Evolutionary conservation across 92 coral and sea anemone species (phyloP).

Genomic region (Phenganax subtilis): DNA sequence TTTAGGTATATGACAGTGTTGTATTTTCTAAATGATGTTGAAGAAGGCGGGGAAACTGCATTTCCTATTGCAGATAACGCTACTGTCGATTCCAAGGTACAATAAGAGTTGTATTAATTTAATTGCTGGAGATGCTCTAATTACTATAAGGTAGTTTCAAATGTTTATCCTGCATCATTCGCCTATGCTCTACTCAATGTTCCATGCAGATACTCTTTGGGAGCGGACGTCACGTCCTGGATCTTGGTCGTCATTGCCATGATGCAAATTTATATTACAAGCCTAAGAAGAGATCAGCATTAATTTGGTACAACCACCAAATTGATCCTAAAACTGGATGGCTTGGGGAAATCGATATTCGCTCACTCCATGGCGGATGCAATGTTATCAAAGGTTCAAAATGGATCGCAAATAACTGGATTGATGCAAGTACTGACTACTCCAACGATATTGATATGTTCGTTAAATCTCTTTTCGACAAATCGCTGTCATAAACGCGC

Average conservation of each 20-base stretch:
- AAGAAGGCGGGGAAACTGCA: slow-evolving; percentile 96
- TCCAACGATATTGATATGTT: slow-evolving; percentile 53
- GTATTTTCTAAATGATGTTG: slow-evolving; percentile 85
- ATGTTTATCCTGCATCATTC: background rate
- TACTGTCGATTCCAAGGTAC: slow-evolving; percentile 74
- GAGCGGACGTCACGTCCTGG: slow-evolving; percentile 55
- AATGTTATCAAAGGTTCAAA: slow-evolving; percentile 81
- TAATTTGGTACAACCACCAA: slow-evolving; percentile 92
- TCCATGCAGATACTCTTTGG: slow-evolving; percentile 3
- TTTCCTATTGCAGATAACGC: slow-evolving; percentile 87
- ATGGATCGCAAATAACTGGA: slow-evolving; percentile 99
- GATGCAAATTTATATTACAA: slow-evolving; percentile 74
- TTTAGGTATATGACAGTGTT: slow-evolving; percentile 73
- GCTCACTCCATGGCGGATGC: slow-evolving; percentile 89
- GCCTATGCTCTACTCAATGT: background rate
- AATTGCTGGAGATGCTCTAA: background rate
- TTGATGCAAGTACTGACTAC: slow-evolving; percentile 64
- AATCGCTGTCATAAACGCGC: background rate
- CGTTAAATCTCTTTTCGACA: slow-evolving; percentile 30
- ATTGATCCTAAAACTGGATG: slow-evolving; percentile 73
- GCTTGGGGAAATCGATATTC: slow-evolving; percentile 72
- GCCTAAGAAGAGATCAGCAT: slow-evolving; percentile 75
- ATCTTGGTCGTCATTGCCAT: slow-evolving; percentile 86
- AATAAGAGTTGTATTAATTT: background rate
- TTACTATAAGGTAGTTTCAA: background rate